Conservation (phyloP, 2,113 vertebrate genomes). For the Acrocephalus arundinaceus region DNA sequence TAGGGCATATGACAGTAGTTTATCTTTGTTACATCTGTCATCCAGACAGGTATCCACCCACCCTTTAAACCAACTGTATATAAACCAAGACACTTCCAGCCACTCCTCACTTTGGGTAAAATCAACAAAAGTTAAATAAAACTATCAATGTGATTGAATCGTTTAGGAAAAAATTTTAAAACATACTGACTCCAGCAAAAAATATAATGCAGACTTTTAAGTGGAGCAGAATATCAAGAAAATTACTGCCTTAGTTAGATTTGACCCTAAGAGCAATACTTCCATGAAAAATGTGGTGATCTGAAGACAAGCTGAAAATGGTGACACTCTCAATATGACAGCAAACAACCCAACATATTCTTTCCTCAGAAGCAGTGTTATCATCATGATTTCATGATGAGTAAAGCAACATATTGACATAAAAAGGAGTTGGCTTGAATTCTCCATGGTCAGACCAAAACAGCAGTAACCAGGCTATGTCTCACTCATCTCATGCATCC, state of each 20-base stretch:
- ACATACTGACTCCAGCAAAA: neutral
- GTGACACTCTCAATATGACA: neutral
- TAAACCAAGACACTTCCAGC: neutral
- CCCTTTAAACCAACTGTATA: neutral
- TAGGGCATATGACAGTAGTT: neutral
- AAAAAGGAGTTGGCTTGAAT: neutral
- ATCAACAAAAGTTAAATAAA: neutral
- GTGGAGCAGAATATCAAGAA: neutral
- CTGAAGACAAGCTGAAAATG: neutral
- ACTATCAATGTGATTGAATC: neutral
- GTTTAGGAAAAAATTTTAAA: neutral
- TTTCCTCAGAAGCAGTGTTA: neutral
- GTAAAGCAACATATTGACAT: neutral
- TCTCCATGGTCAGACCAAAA: neutral
- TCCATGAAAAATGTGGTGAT: neutral
- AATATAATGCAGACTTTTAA: neutral
- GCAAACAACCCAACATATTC: neutral
- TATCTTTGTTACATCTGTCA: slow-evolving; percentile 24
- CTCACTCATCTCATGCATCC: neutral
- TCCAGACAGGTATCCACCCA: neutral
- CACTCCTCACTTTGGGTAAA: neutral
- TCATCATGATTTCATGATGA: neutral
- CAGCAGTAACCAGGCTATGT: neutral
- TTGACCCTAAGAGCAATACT: neutral
- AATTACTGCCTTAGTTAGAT: neutral